Conservation (phyloP, 37 sponge, comb jelly and placozoan species). For the Petrosia ficiformis region DNA sequence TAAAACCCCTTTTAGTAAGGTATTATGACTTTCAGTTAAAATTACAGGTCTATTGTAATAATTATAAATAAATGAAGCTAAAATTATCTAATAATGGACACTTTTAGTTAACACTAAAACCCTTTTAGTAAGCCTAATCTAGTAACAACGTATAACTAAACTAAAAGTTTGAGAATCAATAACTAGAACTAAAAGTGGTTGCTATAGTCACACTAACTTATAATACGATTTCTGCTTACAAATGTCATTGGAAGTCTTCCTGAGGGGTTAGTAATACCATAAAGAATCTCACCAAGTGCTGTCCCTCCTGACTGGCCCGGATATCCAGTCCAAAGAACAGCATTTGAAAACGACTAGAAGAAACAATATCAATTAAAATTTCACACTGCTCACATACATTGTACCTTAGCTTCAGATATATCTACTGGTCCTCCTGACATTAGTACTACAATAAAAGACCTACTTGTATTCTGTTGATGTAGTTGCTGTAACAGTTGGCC, state of each 20-base stretch:
- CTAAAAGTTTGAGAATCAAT: too few relatives aligned
- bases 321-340: conserved; percentile 72
- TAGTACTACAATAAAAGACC: conserved; percentile 56
- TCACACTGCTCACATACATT: background rate
- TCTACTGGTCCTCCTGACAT: conserved; percentile 86
- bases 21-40: too few relatives aligned
- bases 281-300: conserved; percentile 75
- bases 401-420: conserved; percentile 61
- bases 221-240: conserved; percentile 17
- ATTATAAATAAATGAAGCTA: too few relatives aligned
- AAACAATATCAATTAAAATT: background rate
- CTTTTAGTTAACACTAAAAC: too few relatives aligned
- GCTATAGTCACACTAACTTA: too few relatives aligned
- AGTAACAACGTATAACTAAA: too few relatives aligned
- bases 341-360: conserved; percentile 55
- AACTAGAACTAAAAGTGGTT: too few relatives aligned
- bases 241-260: conserved; percentile 81
- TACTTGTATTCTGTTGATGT: conserved; percentile 4
- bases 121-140: too few relatives aligned
- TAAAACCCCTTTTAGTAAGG: too few relatives aligned
- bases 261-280: conserved; percentile 66
- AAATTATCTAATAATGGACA: too few relatives aligned
- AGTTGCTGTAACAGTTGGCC: conserved; percentile 41
- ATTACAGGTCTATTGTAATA: too few relatives aligned
- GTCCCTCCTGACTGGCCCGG: conserved; percentile 84